phyloP scores from a whole-genome alignment of 2,113 vertebrate species.

The Stegostoma tigrinum region DNA sequence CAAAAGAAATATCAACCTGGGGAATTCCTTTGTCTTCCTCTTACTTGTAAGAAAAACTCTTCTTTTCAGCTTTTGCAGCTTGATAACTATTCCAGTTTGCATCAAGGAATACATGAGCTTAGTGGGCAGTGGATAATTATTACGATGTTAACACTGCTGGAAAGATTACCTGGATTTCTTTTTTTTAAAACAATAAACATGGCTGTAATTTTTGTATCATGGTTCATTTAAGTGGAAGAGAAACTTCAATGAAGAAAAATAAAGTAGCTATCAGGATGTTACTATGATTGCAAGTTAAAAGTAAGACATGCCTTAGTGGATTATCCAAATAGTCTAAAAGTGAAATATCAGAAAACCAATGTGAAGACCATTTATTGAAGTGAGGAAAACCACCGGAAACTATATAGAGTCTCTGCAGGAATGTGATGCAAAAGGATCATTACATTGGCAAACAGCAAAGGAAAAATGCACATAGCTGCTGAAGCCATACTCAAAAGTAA shows the following conservation, averaged over 20 bases:
- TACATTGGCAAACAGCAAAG: no score
- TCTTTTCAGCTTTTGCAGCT: background rate
- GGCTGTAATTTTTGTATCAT: background rate
- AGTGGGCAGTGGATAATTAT: background rate
- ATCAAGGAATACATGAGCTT: background rate
- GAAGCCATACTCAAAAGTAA: background rate
- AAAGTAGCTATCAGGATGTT: background rate
- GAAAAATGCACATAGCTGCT: background rate
- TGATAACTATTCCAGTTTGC: background rate
- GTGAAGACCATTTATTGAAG: background rate
- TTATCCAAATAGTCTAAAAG: background rate
- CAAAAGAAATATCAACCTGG: background rate
- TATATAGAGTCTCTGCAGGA: background rate
- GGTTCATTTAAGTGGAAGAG: background rate
- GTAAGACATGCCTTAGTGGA: background rate
- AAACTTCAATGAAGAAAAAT: background rate
- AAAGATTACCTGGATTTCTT: background rate
- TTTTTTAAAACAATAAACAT: background rate
- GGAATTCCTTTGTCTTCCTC: background rate
- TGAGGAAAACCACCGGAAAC: background rate
- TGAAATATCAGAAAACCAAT: background rate
- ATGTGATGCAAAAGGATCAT: background rate
- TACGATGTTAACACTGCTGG: no score
- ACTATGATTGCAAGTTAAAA: background rate
- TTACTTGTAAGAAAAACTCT: background rate